Evolutionary conservation across 2,797 vertebrate species (phyloP).

Genomic region (Spea hammondii): DNA sequence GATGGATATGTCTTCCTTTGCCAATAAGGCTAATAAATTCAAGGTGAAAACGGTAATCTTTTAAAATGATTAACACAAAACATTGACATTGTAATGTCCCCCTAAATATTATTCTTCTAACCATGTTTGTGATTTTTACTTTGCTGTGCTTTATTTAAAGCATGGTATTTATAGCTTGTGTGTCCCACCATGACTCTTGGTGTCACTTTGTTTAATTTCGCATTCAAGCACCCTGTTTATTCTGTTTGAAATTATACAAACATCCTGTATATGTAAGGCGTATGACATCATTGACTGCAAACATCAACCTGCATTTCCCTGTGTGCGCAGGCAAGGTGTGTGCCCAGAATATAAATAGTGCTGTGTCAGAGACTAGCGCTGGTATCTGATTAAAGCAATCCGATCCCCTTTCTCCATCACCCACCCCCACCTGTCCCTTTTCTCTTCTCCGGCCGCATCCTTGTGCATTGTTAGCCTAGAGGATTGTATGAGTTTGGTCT

Average conservation of each 20-base stretch:
- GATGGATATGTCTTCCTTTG: no score
- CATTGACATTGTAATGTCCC: no score
- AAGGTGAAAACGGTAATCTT: no score
- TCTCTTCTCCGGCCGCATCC: conserved; percentile 31
- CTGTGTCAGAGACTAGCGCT: conserved; percentile 46
- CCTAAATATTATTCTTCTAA: no score
- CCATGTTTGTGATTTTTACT: no score
- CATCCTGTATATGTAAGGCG: neutral
- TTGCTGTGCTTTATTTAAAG: no score
- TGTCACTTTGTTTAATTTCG: neutral
- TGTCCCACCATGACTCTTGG: neutral
- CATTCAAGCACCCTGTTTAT: neutral
- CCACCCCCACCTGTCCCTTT: conserved; percentile 41
- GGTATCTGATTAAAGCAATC: conserved; percentile 44
- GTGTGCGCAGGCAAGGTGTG: conserved; percentile 42
- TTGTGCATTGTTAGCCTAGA: conserved; percentile 33
- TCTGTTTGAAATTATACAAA: neutral
- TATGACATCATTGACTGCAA: conserved; percentile 1
- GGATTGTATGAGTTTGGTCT: conserved; percentile 15
- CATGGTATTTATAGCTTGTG: neutral
- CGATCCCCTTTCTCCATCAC: conserved; percentile 3
- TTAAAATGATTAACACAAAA: no score
- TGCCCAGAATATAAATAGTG: conserved; percentile 47
- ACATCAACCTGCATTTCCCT: conserved; percentile 15
- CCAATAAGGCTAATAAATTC: no score